Percentiles rank a stretch among this genome's conserved stretches.
Conservation (phyloP, 2,888 invertebrate genomes). For the Heliconius erato region DNA sequence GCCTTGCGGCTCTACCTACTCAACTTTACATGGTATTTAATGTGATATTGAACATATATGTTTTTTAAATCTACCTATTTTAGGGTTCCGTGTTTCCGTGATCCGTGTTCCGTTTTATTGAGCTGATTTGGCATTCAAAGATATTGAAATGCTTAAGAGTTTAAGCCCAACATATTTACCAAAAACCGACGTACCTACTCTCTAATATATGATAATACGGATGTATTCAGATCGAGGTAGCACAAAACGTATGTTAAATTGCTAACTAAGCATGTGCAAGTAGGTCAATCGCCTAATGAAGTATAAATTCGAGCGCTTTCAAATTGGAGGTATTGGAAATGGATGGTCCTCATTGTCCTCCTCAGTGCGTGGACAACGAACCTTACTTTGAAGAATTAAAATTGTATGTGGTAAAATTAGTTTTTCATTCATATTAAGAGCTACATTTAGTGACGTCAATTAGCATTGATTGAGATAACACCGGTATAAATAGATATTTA, state of each 20-base stretch:
- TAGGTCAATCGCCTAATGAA: slow-evolving; percentile 24
- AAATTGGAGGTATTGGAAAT: slow-evolving; percentile 12
- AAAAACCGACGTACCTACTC: not conserved
- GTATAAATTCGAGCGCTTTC: slow-evolving; percentile 18
- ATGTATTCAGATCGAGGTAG: not conserved
- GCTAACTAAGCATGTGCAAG: slow-evolving; percentile 11
- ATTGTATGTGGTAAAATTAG: slow-evolving; percentile 2
- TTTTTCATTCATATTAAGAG: not conserved
- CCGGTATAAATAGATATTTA: not conserved
- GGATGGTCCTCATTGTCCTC: slow-evolving; percentile 17
- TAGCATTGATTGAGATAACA: not conserved
- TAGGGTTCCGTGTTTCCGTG: no score
- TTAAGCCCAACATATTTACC: no score
- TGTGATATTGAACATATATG: no score
- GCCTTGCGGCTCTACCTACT: no score
- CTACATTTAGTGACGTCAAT: not conserved
- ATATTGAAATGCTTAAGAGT: no score
- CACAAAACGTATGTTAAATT: slow-evolving; percentile 21
- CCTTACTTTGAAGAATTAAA: slow-evolving; percentile 7
- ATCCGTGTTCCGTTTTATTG: no score
- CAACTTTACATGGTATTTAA: no score
- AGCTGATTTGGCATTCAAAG: no score
- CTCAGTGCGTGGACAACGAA: not conserved
- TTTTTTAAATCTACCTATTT: no score
- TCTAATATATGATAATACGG: not conserved